Base-by-base conservation (phyloP, 2,113 vertebrate species). In the Antigone vipio region DNA sequence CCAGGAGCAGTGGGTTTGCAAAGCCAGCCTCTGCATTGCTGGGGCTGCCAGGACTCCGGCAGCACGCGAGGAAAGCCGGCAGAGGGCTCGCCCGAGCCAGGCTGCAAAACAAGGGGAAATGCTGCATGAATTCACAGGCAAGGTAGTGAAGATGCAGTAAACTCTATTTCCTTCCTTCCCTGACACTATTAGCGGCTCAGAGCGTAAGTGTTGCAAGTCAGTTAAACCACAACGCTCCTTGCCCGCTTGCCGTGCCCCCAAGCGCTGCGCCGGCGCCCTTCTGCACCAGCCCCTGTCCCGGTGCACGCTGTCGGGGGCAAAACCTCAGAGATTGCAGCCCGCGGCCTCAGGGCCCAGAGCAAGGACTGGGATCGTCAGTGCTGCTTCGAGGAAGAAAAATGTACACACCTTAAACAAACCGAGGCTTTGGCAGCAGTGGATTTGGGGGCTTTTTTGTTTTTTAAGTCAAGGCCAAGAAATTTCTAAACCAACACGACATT, bases 51-150 rank as follows among this genome's bases (percentile, higher is more conserved):
- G 58, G 53, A 12, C 64, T 52, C 40, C 9, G 24, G 85, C 53
- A 73, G 63, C 69, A 69, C 2, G 29, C 5, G 11, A 64, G 79
- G 29, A 16, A 44, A 52, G 84, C 91, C 69, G 7, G 93, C 91
- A 96, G 95, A 94, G 92, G 96, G 95, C 93, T 79, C 50, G 17
- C 50, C 64, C 3, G 23, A 87, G 93, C 77, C 23, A 6, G n/a
- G 45, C 29, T 47, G 49, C 8, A 1, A 15, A 8, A 11, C 11
- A 3, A 6, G 2, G 29, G 53, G 50, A 52, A 45, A 24, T 0
- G 15, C 49, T 1, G 11, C 15, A 1, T 2, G 23, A n/a, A 47
- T 24, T 55, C 64, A 18, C 12, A 40, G 52, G 8, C 59, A 7
- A 60, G 72, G 82, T 3, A 29, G 13, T 1, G 24, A n/a, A 62